Evolutionary conservation across 1,140 invertebrate species (phyloP).

Genomic region (Whitmania pigra): DNA sequence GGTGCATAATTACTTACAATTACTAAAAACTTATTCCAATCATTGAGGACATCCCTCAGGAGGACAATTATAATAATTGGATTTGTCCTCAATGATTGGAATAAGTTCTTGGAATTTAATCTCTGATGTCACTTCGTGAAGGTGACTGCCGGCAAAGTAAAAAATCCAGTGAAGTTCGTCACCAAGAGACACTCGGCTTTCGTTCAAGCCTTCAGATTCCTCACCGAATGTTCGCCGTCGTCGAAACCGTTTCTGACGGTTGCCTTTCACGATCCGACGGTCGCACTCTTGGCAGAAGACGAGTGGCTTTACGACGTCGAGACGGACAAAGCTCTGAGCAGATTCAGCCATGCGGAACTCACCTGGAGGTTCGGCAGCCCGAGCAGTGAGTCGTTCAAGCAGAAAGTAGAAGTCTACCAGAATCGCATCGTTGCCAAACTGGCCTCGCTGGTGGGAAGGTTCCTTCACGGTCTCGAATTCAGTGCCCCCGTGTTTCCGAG

Average conservation of each 20-base stretch:
- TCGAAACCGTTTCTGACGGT: constrained; percentile 83
- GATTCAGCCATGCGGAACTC: constrained; percentile 58
- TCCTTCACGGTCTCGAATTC: constrained; percentile 65
- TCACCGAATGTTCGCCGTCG: constrained; percentile 77
- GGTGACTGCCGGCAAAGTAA: constrained; percentile 44
- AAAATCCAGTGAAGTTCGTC: constrained; percentile 69
- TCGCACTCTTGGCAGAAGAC: constrained; percentile 80
- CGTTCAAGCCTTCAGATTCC: constrained; percentile 70
- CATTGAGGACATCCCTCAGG: too few species aligned
- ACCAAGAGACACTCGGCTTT: constrained; percentile 75
- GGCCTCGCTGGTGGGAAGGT: constrained; percentile 62
- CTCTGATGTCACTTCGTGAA: too few species aligned
- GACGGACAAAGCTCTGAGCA: constrained; percentile 66
- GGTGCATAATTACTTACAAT: too few species aligned
- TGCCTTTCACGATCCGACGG: constrained; percentile 75
- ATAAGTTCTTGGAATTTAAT: too few species aligned
- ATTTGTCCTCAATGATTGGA: too few species aligned
- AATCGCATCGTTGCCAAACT: constrained; percentile 57
- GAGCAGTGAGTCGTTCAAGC: constrained; percentile 55
- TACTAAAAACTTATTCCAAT: too few species aligned
- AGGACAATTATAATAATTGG: too few species aligned
- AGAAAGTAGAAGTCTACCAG: constrained; percentile 61
- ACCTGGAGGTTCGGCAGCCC: constrained; percentile 66
- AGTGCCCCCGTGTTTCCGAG: constrained; percentile 49
- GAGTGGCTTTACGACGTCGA: constrained; percentile 84